Evolutionary conservation across 2,797 vertebrate species (phyloP).

Genomic region (Chaetophractus vellerosus): DNA sequence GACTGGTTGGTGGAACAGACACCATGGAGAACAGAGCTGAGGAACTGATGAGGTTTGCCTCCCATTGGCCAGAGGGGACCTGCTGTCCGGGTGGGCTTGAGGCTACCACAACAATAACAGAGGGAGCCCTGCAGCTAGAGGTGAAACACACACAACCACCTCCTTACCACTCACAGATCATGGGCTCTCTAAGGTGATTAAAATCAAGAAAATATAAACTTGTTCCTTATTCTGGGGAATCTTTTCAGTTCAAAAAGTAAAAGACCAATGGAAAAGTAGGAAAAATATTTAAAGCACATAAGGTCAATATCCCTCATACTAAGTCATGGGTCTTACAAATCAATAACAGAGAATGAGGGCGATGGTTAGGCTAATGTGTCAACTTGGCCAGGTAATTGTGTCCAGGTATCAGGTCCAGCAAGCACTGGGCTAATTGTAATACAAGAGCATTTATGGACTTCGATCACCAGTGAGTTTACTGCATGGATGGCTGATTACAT

Average conservation of each 20-base stretch:
- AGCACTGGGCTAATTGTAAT: no score
- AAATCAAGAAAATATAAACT: neutral
- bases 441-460: no score
- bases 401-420: no score
- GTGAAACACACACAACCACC: neutral
- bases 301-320: neutral
- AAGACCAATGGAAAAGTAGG: neutral
- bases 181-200: neutral
- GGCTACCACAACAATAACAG: neutral
- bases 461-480: no score
- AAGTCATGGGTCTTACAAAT: neutral
- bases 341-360: constrained; percentile 33
- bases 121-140: neutral
- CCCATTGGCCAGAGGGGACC: neutral
- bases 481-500: no score
- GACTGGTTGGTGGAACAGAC: neutral
- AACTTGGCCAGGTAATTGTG: no score
- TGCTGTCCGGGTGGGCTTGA: no score
- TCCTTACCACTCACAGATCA: neutral
- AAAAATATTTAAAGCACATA: constrained; percentile 64
- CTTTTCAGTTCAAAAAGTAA: constrained; percentile 38
- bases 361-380: no score
- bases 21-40: neutral
- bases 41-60: neutral
- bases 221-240: neutral